Percentiles rank a stretch among this genome's conserved stretches.
Evolutionary conservation across 2,888 invertebrate species (phyloP).

Genomic region (Meteorus colon): DNA sequence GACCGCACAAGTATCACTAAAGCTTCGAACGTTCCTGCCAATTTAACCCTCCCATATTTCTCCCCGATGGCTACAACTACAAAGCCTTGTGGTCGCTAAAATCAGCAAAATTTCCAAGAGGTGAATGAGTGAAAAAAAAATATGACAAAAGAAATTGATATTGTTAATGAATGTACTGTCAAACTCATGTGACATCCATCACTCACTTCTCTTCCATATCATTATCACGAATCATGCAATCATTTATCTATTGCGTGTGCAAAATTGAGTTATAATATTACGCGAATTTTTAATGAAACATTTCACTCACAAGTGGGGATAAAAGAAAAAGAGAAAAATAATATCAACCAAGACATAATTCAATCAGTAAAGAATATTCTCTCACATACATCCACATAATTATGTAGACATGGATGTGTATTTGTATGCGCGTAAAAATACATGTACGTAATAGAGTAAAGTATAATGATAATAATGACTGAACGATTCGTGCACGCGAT

Average conservation of each 20-base stretch:
- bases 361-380: background rate
- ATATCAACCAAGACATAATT: background rate
- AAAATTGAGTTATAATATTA: background rate
- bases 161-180: background rate
- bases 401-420: background rate
- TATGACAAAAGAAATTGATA: background rate
- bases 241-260: background rate
- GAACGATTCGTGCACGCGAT: constrained; percentile 21
- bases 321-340: background rate
- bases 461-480: constrained; percentile 13
- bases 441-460: background rate
- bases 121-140: background rate
- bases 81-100: background rate
- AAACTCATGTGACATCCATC: background rate
- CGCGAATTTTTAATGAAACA: background rate
- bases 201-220: background rate
- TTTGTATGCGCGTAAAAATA: background rate
- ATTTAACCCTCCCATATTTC: constrained; percentile 15
- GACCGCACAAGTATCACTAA: background rate
- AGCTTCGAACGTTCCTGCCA: background rate
- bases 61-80: background rate
- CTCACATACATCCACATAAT: background rate
- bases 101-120: background rate
- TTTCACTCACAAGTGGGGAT: background rate
- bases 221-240: background rate